These are phyloP conservation scores for Drosophila littoralis DNA, from an alignment of 1,140 invertebrate genomes.

Conservation along the genomic window DNA sequence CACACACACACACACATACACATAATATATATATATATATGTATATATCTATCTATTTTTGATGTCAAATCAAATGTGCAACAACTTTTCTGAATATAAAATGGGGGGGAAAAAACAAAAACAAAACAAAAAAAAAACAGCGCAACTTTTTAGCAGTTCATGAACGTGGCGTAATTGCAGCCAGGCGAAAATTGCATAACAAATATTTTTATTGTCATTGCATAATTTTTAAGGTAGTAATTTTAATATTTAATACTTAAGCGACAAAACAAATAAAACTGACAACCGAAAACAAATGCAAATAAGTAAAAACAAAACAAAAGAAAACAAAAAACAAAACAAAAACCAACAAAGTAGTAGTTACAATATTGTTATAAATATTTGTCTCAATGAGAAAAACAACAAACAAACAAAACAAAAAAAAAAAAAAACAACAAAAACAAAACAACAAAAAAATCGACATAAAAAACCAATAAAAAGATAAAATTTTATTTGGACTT, in stretches of 20 bases:
- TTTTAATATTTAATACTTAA: conserved; percentile 78
- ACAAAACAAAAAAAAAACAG: conserved; percentile 21
- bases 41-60: conserved; percentile 40
- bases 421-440: conserved; percentile 37
- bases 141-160: conserved; percentile 45
- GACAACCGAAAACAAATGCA: conserved; percentile 50
- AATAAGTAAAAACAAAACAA: conserved; percentile 37
- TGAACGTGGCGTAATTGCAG: conserved; percentile 15
- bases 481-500: conserved; percentile 20
- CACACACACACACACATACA: conserved; percentile 13
- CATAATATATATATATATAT: not conserved
- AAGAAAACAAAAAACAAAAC: conserved; percentile 18
- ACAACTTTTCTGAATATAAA: conserved; percentile 16
- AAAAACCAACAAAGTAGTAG: conserved; percentile 57
- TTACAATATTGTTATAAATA: conserved; percentile 82
- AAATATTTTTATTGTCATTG: conserved; percentile 83
- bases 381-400: conserved; percentile 77
- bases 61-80: conserved; percentile 32
- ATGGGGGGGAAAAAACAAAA: conserved; percentile 1
- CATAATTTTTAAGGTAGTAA: conserved; percentile 82
- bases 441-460: conserved; percentile 55
- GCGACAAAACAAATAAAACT: conserved; percentile 61
- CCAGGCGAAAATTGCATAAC: conserved; percentile 52
- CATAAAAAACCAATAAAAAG: conserved; percentile 46
- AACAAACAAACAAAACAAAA: conserved; percentile 21